phyloP scores from a whole-genome alignment of 2,888 invertebrate genomes.

The Galeruca laticollis region DNA sequence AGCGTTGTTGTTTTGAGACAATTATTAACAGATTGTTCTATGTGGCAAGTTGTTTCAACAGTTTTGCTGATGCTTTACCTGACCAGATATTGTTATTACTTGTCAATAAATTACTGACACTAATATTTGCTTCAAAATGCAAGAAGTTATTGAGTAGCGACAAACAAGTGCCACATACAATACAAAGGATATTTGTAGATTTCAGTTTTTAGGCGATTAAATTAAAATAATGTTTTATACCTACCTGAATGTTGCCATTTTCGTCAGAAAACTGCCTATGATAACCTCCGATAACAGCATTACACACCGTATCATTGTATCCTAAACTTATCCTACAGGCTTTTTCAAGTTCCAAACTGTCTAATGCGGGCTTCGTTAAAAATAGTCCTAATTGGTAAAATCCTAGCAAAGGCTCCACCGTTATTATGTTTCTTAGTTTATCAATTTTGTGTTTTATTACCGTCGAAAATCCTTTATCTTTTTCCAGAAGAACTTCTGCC shows the following conservation, averaged over 20 bases:
- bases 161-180: no score
- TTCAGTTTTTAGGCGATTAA: no score
- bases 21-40: no score
- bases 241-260: slow-evolving; percentile 65
- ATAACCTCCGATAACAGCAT: slow-evolving; percentile 61
- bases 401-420: slow-evolving; percentile 62
- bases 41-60: no score
- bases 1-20: no score
- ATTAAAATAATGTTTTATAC: neutral
- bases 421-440: slow-evolving; percentile 55
- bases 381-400: slow-evolving; percentile 59
- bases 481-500: neutral
- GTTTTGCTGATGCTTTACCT: no score
- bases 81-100: no score
- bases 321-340: slow-evolving; percentile 70
- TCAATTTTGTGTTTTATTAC: slow-evolving; percentile 45
- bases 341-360: slow-evolving; percentile 71
- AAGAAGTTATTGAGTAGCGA: no score
- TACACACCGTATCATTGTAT: slow-evolving; percentile 68
- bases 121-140: no score
- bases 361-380: slow-evolving; percentile 66
- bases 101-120: no score
- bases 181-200: no score
- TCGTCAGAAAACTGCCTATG: slow-evolving; percentile 61
- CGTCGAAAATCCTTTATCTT: slow-evolving; percentile 10